phyloP scores from a whole-genome alignment of 2,888 invertebrate genomes.

The Trissoscelio sp. region DNA sequence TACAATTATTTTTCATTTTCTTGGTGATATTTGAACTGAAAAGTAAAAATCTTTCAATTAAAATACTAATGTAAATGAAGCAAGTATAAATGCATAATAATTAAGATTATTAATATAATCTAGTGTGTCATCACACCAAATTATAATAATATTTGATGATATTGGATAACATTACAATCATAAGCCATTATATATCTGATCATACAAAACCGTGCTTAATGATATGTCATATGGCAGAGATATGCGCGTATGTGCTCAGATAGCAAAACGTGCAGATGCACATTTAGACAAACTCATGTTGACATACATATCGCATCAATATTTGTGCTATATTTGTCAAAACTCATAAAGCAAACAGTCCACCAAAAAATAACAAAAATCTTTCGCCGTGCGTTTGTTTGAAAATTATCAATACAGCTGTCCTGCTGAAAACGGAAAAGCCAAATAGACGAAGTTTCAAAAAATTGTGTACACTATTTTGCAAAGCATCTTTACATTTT shows the following conservation, averaged over 20 bases:
- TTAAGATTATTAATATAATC: too few relatives aligned
- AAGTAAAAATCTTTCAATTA: too few relatives aligned
- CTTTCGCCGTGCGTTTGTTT: not conserved
- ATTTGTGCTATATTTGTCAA: slow-evolving; percentile 35
- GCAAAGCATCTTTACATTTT: too few relatives aligned
- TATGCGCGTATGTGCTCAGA: slow-evolving; percentile 22
- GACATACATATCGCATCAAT: slow-evolving; percentile 44
- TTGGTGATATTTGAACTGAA: too few relatives aligned
- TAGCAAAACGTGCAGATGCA: slow-evolving; percentile 42
- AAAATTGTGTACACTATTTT: too few relatives aligned
- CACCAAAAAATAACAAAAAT: slow-evolving; percentile 6
- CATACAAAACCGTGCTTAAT: slow-evolving; percentile 38
- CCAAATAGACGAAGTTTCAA: not conserved
- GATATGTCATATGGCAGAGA: slow-evolving; percentile 41
- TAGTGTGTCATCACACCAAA: not conserved
- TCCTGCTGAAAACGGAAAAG: not conserved
- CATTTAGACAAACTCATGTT: slow-evolving; percentile 38
- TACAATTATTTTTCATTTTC: too few relatives aligned
- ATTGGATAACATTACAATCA: slow-evolving; percentile 33
- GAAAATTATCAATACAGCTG: not conserved
- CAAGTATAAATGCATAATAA: too few relatives aligned
- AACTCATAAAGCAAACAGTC: slow-evolving; percentile 29
- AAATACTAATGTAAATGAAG: too few relatives aligned
- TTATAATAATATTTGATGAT: slow-evolving; percentile 39
- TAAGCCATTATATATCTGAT: slow-evolving; percentile 41